Evolutionary conservation across 2,797 vertebrate species (phyloP).

Genomic region (Sparus aurata): DNA sequence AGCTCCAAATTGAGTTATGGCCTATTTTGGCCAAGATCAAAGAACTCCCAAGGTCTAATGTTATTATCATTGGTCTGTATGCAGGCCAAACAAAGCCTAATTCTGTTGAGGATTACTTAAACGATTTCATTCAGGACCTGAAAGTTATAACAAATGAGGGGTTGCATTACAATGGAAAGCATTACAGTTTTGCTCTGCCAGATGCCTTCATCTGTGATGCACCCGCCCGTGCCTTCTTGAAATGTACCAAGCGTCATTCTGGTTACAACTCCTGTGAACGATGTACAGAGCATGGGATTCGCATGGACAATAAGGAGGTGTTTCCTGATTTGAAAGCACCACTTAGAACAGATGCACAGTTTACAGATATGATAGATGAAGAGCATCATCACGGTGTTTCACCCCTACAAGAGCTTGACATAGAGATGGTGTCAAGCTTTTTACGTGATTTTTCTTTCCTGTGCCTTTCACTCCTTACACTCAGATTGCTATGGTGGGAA

Average conservation of each 20-base stretch:
- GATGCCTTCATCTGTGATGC: slow-evolving; percentile 31
- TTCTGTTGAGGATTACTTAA: slow-evolving; percentile 3
- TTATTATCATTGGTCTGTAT: slow-evolving; percentile 7
- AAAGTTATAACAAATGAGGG: neutral
- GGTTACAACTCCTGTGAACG: slow-evolving; percentile 22
- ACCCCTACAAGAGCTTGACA: neutral
- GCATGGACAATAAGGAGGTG: slow-evolving; percentile 7
- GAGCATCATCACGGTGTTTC: neutral
- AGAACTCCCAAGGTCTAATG: neutral
- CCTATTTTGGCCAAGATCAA: slow-evolving; percentile 4
- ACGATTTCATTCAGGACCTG: slow-evolving; percentile 26
- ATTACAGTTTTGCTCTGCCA: slow-evolving; percentile 20
- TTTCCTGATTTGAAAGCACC: slow-evolving; percentile 5
- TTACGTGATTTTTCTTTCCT: neutral
- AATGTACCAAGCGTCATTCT: slow-evolving; percentile 26
- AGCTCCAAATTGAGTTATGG: slow-evolving; percentile 7
- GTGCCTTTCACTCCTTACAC: neutral
- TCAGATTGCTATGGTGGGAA: neutral
- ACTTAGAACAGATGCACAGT: neutral
- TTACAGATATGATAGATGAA: neutral
- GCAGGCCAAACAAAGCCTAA: neutral
- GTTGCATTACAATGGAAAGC: slow-evolving; percentile 5
- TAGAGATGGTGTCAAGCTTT: slow-evolving; percentile 22
- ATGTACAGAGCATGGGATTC: slow-evolving; percentile 10
- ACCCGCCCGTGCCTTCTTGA: slow-evolving; percentile 19